Base-by-base conservation (phyloP, 1,140 invertebrate genomes). In the Cyclargus thomasi region DNA sequence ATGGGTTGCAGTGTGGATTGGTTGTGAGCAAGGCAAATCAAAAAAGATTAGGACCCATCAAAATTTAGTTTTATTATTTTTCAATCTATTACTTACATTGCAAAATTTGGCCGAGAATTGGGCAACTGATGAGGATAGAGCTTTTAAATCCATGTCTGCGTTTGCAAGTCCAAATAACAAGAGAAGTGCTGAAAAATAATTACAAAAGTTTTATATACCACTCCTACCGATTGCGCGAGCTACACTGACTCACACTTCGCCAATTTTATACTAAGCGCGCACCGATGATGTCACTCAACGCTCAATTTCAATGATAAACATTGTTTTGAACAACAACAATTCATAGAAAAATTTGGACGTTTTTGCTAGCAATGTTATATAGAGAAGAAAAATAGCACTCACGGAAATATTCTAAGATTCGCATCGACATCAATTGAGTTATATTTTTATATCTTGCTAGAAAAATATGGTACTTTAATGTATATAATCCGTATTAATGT, bases 101-200 rank as follows among this genome's bases (percentile, higher is more conserved):
- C 78, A 82, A 62, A 90, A 88, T 69, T 83, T 85, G 2, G 81
- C 78, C 10, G 86, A 86, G 68, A 90, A 90, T 65, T 81, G 72
- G 23, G 83, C 80, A 10, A 90, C 78, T 17, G 81, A 75, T 20
- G 84, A 77, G 36, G 84, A 79, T 17, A 86, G 66, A 36, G 74
- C 69, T 70, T 81, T 81, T 6, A 77, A 67, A 70, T 86, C 81
- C 85, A 87, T 88, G 11, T 71, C 78, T 16, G 74, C 64, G 67
- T 35, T 64, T 7, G 74, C 72, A 36, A 70, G 23, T 72, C 75
- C 67, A 70, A 77, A 47, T 21, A 73, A 63, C 53, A 74, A 35
- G 65, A 77, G 57, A 18, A 82, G 55, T 66, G 69, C 79, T 81
- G 73, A 53, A 82, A 81, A 53, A 65, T 71, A 69, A 64, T 55